A percentile compares a stretch with the other conserved stretches of the same genome.
phyloP scores from a whole-genome alignment of 1,140 invertebrate species.

The Drosophila busckii region DNA sequence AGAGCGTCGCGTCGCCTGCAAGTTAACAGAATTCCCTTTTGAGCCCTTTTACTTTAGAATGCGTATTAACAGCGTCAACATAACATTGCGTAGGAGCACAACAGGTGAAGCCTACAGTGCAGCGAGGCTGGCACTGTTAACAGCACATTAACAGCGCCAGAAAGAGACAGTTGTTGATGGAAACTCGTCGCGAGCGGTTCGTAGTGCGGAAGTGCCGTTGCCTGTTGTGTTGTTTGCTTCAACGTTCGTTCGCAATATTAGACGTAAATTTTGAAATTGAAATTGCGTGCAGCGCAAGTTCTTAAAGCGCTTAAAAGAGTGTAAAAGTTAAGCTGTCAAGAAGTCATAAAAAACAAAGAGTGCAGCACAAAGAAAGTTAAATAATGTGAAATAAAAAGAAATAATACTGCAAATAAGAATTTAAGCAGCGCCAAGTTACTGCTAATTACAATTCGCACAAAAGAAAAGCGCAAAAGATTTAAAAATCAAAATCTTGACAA shows the following conservation, averaged over 20 bases:
- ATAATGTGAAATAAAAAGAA: too few relatives aligned
- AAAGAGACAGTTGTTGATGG: constrained; percentile 45
- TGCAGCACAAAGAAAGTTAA: too few relatives aligned
- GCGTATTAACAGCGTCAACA: too few relatives aligned
- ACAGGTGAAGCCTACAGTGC: too few relatives aligned
- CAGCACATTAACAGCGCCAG: too few relatives aligned
- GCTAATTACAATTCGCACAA: constrained; percentile 42
- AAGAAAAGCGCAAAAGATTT: constrained; percentile 12
- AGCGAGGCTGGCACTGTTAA: too few relatives aligned
- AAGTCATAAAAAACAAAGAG: too few relatives aligned
- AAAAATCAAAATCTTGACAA: too few relatives aligned
- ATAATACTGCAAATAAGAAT: too few relatives aligned
- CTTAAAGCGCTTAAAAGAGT: not conserved
- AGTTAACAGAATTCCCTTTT: constrained; percentile 1
- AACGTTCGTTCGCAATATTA: constrained; percentile 11
- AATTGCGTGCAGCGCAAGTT: constrained; percentile 3
- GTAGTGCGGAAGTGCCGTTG: constrained; percentile 8
- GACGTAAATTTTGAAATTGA: constrained; percentile 16
- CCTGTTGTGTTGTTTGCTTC: constrained; percentile 1
- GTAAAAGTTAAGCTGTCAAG: constrained; percentile 1
- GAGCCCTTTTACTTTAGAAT: constrained; percentile 5
- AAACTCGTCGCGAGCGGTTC: constrained; percentile 55
- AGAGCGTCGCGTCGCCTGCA: too few relatives aligned
- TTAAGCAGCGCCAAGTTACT: not conserved
- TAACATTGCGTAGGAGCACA: too few relatives aligned